Evolutionary conservation across 2,113 vertebrate species (phyloP).

Genomic region (Urocynchramus pylzowi): DNA sequence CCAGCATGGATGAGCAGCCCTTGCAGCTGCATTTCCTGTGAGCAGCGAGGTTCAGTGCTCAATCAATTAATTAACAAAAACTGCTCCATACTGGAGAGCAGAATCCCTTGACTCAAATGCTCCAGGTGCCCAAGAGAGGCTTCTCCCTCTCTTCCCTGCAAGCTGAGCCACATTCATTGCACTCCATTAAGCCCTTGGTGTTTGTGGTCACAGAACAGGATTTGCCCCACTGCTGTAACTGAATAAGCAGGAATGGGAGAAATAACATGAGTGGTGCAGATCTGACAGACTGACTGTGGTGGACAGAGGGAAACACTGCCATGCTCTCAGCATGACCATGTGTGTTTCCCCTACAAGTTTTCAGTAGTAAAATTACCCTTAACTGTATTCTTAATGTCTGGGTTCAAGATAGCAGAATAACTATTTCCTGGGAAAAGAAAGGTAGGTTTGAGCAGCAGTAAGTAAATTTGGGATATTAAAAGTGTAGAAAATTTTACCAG

Average conservation of each 20-base stretch:
- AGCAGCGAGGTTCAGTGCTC: background rate
- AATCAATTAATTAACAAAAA: background rate
- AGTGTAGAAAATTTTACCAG: background rate
- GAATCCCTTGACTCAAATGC: background rate
- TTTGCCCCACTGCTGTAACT: background rate
- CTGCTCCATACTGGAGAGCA: background rate
- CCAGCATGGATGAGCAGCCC: background rate
- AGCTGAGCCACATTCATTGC: background rate
- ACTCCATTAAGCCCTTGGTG: background rate
- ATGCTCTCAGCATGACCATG: accelerated
- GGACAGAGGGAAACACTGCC: background rate
- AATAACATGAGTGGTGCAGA: background rate
- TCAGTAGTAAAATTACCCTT: background rate
- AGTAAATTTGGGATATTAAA: background rate
- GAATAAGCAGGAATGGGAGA: background rate
- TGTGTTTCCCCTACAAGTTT: background rate
- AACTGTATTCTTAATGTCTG: background rate
- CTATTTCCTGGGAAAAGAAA: background rate
- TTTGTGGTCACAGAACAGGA: background rate
- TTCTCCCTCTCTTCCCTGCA: background rate
- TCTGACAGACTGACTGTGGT: background rate
- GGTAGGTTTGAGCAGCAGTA: background rate
- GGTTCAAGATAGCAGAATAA: background rate
- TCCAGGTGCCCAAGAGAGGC: background rate
- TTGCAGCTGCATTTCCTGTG: background rate